Conservation (phyloP, 2,797 vertebrate genomes). For the Schizopygopsis pylzovi region DNA sequence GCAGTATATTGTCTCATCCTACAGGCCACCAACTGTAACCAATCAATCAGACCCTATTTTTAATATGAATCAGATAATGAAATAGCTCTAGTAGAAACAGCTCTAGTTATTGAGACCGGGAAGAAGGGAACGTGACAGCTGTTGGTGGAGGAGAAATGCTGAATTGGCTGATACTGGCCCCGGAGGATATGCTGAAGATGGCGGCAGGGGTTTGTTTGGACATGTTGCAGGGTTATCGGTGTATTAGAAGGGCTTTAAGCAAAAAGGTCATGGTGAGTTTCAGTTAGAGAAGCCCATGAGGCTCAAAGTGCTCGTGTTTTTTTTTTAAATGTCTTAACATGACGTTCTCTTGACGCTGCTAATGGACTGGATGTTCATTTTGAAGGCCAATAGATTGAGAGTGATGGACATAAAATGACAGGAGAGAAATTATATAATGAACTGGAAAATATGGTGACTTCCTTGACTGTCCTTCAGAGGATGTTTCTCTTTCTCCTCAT, state of each 20-base stretch:
- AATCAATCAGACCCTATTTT: conserved; percentile 3
- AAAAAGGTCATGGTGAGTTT: conserved; percentile 40
- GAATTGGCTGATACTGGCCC: conserved; percentile 33
- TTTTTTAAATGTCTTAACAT: conserved; percentile 1
- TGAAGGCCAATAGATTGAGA: conserved; percentile 37
- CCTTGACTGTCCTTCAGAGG: conserved; percentile 37
- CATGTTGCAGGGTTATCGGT: conserved; percentile 42
- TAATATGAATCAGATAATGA: background rate
- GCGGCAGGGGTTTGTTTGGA: conserved; percentile 44
- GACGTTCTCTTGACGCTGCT: conserved; percentile 16
- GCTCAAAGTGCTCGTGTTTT: conserved; percentile 10
- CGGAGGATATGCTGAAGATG: conserved; percentile 52
- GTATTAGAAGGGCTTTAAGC: conserved; percentile 29
- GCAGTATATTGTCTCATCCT: background rate
- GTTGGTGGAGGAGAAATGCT: conserved; percentile 38
- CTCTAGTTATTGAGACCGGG: background rate
- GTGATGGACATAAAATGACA: conserved; percentile 26
- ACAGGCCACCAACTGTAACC: background rate
- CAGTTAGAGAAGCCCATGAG: conserved; percentile 27
- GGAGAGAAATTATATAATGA: conserved; percentile 4
- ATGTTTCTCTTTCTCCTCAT: conserved; percentile 40
- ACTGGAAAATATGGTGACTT: conserved; percentile 39
- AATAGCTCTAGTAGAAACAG: background rate
- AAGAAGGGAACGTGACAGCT: background rate
- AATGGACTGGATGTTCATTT: conserved; percentile 42